Conservation (phyloP, 23 tunicate species). For the Oikopleura dioica region DNA sequence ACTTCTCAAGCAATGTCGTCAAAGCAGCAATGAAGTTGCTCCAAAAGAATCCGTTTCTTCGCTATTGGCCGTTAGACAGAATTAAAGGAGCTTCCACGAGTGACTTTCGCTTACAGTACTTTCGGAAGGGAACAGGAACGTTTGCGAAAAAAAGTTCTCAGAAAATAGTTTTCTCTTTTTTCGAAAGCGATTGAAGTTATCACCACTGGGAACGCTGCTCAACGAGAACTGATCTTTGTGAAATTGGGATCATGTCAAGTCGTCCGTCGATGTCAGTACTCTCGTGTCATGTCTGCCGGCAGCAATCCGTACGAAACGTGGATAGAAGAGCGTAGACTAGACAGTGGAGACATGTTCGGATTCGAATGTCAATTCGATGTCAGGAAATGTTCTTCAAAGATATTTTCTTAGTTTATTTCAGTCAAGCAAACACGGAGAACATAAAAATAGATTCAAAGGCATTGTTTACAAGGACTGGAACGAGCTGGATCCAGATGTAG, state of each 20-base stretch:
- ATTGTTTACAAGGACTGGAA: background rate
- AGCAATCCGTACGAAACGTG: too few relatives aligned
- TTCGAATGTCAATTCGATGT: background rate
- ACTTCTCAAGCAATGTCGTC: background rate
- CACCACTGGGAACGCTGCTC: background rate
- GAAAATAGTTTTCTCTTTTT: too few relatives aligned
- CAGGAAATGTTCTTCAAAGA: background rate
- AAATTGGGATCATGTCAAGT: constrained; percentile 6
- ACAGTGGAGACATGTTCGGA: constrained; percentile 8
- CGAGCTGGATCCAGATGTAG: background rate
- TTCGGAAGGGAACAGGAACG: constrained; percentile 10
- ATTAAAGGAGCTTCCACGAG: background rate
- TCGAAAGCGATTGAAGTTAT: too few relatives aligned
- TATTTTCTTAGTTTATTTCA: background rate
- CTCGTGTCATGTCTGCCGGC: too few relatives aligned
- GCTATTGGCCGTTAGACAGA: background rate
- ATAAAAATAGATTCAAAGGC: too few relatives aligned
- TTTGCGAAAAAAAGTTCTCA: too few relatives aligned
- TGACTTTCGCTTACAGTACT: constrained; percentile 3
- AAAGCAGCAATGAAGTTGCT: background rate
- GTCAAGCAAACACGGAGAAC: too few relatives aligned
- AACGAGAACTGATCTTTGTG: background rate
- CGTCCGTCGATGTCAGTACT: background rate
- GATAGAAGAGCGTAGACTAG: background rate
- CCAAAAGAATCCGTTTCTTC: background rate